A percentile compares a stretch with the other conserved stretches of the same genome.
phyloP scores from a whole-genome alignment of 2,113 vertebrate genomes.

The Myiozetetes cayanensis region DNA sequence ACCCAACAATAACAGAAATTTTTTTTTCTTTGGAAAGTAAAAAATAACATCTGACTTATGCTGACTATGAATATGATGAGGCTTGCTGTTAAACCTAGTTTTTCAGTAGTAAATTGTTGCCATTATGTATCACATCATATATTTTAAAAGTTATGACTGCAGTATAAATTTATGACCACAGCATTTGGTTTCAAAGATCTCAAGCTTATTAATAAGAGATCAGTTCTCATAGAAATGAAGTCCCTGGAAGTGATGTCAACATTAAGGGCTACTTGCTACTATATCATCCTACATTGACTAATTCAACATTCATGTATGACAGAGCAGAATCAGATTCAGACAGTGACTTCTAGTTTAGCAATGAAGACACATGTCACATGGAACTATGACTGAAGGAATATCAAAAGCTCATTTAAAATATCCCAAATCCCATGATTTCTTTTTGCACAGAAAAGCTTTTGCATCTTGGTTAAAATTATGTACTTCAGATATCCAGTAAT shows the following conservation, averaged over 20 bases:
- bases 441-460: not conserved
- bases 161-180: not conserved
- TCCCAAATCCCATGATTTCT: not conserved
- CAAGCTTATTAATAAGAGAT: not conserved
- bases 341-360: not conserved
- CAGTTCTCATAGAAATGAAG: not conserved
- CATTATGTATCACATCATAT: not conserved
- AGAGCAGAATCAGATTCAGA: not conserved
- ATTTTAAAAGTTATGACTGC: not conserved
- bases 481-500: not conserved
- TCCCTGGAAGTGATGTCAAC: not conserved
- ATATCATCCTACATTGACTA: not conserved
- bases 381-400: not conserved
- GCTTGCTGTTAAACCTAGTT: not conserved
- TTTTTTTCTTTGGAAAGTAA: not conserved
- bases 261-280: not conserved
- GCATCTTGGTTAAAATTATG: not conserved
- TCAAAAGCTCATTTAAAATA: not conserved
- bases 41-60: not conserved
- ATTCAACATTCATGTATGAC: not conserved
- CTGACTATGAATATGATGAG: not conserved
- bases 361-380: not conserved
- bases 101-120: not conserved
- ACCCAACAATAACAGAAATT: not conserved
- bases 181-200: not conserved